phyloP scores from a whole-genome alignment of 2,888 invertebrate genomes.

The Girardia tigrina region DNA sequence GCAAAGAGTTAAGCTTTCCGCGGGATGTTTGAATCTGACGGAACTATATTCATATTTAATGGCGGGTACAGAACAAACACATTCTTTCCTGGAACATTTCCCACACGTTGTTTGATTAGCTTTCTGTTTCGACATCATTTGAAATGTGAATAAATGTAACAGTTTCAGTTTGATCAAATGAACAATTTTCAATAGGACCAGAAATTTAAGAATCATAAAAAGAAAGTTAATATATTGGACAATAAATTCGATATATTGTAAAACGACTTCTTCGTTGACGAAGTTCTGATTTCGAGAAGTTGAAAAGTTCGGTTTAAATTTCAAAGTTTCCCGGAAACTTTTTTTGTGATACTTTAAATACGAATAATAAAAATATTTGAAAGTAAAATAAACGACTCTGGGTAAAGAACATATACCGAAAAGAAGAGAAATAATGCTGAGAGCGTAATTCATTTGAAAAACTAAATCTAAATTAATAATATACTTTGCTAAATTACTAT shows the following conservation, averaged over 20 bases:
- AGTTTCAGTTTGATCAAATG: background rate
- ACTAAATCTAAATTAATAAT: slow-evolving; percentile 9
- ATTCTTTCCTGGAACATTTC: background rate
- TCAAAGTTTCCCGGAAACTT: background rate
- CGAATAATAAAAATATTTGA: slow-evolving; percentile 9
- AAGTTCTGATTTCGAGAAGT: background rate
- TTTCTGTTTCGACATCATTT: background rate
- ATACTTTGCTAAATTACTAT: background rate
- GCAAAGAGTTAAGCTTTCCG: slow-evolving; percentile 15
- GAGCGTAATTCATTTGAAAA: slow-evolving; percentile 7
- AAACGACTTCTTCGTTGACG: background rate
- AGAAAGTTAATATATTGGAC: background rate
- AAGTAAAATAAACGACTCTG: background rate
- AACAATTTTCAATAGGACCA: background rate
- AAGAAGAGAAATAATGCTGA: background rate
- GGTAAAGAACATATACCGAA: background rate
- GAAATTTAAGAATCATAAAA: slow-evolving; percentile 26
- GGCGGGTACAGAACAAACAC: background rate
- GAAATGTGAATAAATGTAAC: background rate
- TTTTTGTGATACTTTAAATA: background rate
- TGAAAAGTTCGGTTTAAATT: background rate
- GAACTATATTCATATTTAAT: slow-evolving; percentile 8
- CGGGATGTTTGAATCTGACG: background rate
- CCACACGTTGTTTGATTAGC: background rate
- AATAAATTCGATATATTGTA: slow-evolving; percentile 5